phyloP scores from a whole-genome alignment of 2,797 vertebrate genomes.

The Chiloscyllium punctatum region DNA sequence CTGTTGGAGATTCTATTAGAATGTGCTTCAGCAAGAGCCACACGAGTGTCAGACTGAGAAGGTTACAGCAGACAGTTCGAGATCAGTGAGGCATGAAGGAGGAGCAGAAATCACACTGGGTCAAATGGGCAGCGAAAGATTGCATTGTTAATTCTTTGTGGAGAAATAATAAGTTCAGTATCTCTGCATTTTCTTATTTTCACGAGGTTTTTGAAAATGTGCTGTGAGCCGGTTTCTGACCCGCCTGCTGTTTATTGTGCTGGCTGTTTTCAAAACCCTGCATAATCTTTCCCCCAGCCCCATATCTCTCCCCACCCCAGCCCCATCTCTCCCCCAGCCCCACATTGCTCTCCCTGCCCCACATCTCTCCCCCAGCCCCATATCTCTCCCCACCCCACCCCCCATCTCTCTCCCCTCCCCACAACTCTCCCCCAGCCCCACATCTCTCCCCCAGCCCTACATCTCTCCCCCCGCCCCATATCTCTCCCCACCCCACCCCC shows the following conservation, averaged over 20 bases:
- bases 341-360: no score
- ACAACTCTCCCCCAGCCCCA: no score
- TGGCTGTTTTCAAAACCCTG: background rate
- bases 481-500: no score
- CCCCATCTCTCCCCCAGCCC: no score
- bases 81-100: background rate
- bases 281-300: background rate
- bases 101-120: background rate
- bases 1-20: background rate
- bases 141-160: slow-evolving; percentile 28
- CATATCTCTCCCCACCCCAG: no score
- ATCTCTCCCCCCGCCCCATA: no score
- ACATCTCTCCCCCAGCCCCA: no score
- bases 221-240: background rate
- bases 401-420: no score
- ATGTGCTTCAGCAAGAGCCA: background rate
- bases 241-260: background rate
- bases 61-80: background rate
- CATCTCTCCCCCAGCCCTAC: no score
- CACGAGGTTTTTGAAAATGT: background rate
- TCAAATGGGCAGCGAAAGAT: slow-evolving; percentile 14
- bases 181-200: background rate
- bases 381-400: no score
- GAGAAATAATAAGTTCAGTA: background rate
- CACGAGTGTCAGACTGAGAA: background rate